phyloP scores from a whole-genome alignment of 2,888 invertebrate species.

The Timandra comae region DNA sequence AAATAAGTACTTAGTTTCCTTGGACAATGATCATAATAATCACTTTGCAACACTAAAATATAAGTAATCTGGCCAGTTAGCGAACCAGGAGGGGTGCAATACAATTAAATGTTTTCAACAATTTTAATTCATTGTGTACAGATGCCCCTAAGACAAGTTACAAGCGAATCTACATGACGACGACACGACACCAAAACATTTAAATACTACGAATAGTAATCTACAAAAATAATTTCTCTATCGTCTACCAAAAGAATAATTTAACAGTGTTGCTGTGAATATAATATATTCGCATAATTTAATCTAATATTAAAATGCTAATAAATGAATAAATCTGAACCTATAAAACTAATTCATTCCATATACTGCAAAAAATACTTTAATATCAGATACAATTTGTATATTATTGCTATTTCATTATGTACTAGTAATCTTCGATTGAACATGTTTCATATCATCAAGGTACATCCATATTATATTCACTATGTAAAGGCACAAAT shows the following conservation, averaged over 20 bases:
- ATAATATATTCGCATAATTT: conserved; percentile 9
- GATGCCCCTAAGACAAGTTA: neutral
- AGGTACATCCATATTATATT: conserved; percentile 14
- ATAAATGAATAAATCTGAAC: conserved; percentile 33
- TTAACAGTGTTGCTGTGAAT: conserved; percentile 6
- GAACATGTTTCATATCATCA: neutral
- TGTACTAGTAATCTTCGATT: conserved; percentile 34
- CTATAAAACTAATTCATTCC: conserved; percentile 31
- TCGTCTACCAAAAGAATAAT: conserved; percentile 1
- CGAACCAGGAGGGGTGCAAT: conserved; percentile 3
- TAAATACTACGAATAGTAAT: conserved; percentile 23
- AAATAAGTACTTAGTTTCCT: conserved; percentile 32
- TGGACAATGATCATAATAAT: conserved; percentile 22
- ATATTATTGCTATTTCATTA: conserved; percentile 49
- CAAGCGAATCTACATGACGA: conserved; percentile 34
- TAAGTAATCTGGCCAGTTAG: neutral
- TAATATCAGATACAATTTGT: conserved; percentile 15
- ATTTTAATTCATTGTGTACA: neutral
- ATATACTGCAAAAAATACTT: conserved; percentile 44
- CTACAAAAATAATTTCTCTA: conserved; percentile 29
- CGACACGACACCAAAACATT: conserved; percentile 60
- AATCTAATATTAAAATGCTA: conserved; percentile 41
- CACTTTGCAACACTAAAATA: neutral
- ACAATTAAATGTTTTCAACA: neutral
- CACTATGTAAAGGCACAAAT: conserved; percentile 64